Evolutionary conservation across 92 coral and sea anemone species (phyloP).

Genomic region (Palythoa caribaeorum): DNA sequence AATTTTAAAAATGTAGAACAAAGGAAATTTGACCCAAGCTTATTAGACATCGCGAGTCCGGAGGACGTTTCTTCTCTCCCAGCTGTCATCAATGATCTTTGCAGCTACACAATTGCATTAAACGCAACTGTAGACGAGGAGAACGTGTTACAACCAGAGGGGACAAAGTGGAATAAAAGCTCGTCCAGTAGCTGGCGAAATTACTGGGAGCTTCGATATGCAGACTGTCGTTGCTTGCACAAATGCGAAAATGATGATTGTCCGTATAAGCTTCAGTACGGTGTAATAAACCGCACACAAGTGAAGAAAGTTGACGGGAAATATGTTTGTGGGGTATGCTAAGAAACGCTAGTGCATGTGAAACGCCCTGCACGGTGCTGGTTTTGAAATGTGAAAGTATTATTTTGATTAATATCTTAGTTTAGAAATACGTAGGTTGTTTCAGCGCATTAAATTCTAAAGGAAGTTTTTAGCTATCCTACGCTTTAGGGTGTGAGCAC

Average conservation of each 20-base stretch:
- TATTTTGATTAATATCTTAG: no score
- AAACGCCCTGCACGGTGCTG: slow-evolving; percentile 39
- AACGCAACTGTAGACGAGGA: slow-evolving; percentile 4
- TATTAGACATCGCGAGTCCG: background rate
- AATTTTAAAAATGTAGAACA: slow-evolving; percentile 2
- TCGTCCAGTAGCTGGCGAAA: slow-evolving; percentile 23
- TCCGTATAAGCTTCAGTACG: slow-evolving; percentile 45
- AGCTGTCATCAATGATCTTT: slow-evolving; percentile 10
- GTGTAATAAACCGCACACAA: slow-evolving; percentile 37
- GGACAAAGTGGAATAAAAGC: slow-evolving; percentile 32
- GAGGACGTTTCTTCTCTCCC: slow-evolving; percentile 31
- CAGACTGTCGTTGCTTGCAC: slow-evolving; percentile 42
- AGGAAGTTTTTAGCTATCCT: no score
- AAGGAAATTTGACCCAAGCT: slow-evolving; percentile 32
- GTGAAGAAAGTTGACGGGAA: slow-evolving; percentile 22
- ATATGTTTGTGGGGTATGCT: slow-evolving; percentile 30
- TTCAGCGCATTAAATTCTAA: no score
- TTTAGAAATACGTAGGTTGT: no score
- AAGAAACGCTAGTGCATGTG: no score
- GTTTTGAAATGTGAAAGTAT: no score
- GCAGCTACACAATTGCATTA: background rate
- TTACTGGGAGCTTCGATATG: slow-evolving; percentile 21
- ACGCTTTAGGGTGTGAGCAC: no score
- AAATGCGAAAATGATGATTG: slow-evolving; percentile 22
- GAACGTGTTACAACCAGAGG: slow-evolving; percentile 34